Percentiles rank a stretch among this genome's conserved stretches.
Conservation (phyloP, 2,797 vertebrate genomes). For the Oophaga sylvatica region DNA sequence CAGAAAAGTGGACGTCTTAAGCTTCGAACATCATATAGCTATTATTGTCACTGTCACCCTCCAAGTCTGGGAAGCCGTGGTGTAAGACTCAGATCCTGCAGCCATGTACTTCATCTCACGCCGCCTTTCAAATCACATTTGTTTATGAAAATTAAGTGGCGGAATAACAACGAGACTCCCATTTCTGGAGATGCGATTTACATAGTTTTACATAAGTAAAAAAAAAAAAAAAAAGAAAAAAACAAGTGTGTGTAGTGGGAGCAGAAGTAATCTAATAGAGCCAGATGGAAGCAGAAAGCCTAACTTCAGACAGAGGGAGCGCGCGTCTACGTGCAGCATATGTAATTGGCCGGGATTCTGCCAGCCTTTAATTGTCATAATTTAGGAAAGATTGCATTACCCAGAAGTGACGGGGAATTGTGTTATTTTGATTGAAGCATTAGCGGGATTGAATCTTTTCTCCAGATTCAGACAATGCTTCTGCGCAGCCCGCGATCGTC, state of each 20-base stretch:
- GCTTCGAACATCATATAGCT: not conserved
- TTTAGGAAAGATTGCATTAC: constrained; percentile 57
- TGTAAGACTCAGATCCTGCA: not conserved
- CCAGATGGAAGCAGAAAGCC: constrained; percentile 43
- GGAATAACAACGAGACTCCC: constrained; percentile 47
- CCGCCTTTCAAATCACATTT: constrained; percentile 53
- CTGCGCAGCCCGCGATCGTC: not conserved
- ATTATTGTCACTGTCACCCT: not conserved
- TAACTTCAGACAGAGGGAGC: constrained; percentile 30
- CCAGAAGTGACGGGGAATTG: constrained; percentile 53
- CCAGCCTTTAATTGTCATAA: constrained; percentile 52
- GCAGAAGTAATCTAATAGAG: constrained; percentile 56
- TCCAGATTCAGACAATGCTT: constrained; percentile 18
- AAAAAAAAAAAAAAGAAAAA: not conserved
- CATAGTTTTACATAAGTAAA: constrained; percentile 55
- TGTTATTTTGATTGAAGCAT: constrained; percentile 56
- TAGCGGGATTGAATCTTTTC: constrained; percentile 38
- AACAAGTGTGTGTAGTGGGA: constrained; percentile 52
- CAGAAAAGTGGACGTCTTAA: not conserved
- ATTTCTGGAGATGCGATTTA: constrained; percentile 57
- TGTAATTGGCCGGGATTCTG: constrained; percentile 48
- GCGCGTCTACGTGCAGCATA: constrained; percentile 30
- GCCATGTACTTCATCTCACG: constrained; percentile 24
- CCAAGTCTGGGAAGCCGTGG: constrained; percentile 37
- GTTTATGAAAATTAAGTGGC: constrained; percentile 61